A percentile compares a stretch with the other conserved stretches of the same genome.
These are phyloP conservation scores for Fratercula arctica DNA, from an alignment of 2,797 vertebrate species.

Conservation along the genomic window DNA sequence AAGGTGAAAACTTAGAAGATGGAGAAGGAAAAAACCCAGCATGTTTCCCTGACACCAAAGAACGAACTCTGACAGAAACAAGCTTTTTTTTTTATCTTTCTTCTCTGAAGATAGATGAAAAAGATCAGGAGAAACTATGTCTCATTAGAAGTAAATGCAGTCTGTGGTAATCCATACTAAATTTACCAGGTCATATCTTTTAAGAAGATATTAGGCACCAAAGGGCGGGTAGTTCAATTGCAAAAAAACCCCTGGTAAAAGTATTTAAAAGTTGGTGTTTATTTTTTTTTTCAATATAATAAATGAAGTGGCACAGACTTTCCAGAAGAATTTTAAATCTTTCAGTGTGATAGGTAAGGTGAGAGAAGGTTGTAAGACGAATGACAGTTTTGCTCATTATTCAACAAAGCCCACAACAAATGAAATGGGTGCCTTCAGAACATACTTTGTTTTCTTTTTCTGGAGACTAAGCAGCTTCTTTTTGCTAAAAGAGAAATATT, in stretches of 20 bases:
- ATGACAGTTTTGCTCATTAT: constrained; percentile 74
- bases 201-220: constrained; percentile 52
- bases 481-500: constrained; percentile 76
- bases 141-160: constrained; percentile 74
- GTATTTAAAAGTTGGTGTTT: constrained; percentile 39
- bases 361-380: constrained; percentile 66
- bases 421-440: constrained; percentile 70
- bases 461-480: constrained; percentile 68
- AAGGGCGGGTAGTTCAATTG: constrained; percentile 26
- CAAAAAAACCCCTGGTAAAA: background rate
- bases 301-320: constrained; percentile 56
- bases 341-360: constrained; percentile 66
- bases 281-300: constrained; percentile 37
- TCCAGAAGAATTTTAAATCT: constrained; percentile 60
- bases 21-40: constrained; percentile 48
- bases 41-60: constrained; percentile 68
- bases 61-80: constrained; percentile 67
- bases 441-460: constrained; percentile 65
- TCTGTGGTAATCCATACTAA: constrained; percentile 55
- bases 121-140: constrained; percentile 64
- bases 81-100: constrained; percentile 62
- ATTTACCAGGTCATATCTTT: constrained; percentile 50
- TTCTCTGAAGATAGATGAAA: constrained; percentile 75
- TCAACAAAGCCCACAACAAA: constrained; percentile 73
- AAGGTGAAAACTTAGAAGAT: constrained; percentile 63